Conservation (phyloP, 2,888 invertebrate species). For the Diaprepes abbreviatus region DNA sequence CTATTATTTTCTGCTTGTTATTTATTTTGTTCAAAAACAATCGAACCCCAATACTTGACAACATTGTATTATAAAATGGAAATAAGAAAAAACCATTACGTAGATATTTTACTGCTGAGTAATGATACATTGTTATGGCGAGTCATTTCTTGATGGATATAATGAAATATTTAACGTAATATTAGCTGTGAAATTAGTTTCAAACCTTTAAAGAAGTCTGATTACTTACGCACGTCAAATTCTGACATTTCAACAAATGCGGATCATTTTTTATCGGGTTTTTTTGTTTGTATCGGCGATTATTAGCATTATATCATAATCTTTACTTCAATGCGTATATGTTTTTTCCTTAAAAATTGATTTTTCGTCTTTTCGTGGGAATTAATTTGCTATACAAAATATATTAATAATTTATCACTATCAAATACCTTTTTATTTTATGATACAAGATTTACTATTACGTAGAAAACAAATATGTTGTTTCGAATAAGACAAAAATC, state of each 20-base stretch:
- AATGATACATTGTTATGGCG: conserved; percentile 33
- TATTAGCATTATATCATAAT: conserved; percentile 36
- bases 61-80: background rate
- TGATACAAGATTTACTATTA: no score
- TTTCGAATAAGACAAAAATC: no score
- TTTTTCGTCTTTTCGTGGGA: no score
- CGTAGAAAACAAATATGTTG: no score
- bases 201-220: conserved; percentile 39
- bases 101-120: conserved; percentile 33
- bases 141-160: conserved; percentile 30
- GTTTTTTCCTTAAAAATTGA: no score
- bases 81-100: no score
- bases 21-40: no score
- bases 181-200: conserved; percentile 47
- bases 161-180: conserved; percentile 43
- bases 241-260: conserved; percentile 41
- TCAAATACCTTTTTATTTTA: no score
- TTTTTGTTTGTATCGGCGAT: conserved; percentile 3
- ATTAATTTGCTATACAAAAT: no score
- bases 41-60: background rate
- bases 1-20: no score
- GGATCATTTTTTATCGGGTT: conserved; percentile 12
- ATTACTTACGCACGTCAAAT: conserved; percentile 45
- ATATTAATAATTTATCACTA: no score
- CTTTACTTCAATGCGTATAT: background rate